A percentile compares a stretch with the other conserved stretches of the same genome.
Evolutionary conservation across 2,888 invertebrate species (phyloP).

Genomic region (Nephrotoma flavescens): DNA sequence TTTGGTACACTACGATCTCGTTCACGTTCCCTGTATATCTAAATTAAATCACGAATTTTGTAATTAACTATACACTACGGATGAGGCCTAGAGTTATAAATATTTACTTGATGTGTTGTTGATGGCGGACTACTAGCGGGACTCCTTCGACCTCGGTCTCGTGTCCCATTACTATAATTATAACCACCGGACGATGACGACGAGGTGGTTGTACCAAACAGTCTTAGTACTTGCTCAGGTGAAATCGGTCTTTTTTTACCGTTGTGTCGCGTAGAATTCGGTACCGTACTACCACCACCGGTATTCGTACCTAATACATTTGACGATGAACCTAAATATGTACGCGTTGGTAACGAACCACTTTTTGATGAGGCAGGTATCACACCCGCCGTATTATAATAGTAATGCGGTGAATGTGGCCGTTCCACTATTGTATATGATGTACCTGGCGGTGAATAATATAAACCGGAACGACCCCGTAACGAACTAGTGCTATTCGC

Average conservation of each 20-base stretch:
- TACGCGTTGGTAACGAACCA: conserved; percentile 32
- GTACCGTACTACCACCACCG: conserved; percentile 19
- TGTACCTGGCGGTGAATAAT: conserved; percentile 79
- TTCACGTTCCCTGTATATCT: conserved; percentile 44
- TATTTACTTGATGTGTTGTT: conserved; percentile 55
- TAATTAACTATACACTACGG: no score
- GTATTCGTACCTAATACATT: conserved; percentile 18
- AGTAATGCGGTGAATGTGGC: conserved; percentile 50
- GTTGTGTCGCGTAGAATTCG: conserved; percentile 33
- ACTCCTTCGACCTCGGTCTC: conserved; percentile 35
- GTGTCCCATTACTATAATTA: conserved; percentile 32
- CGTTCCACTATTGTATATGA: conserved; percentile 80
- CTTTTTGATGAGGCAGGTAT: conserved; percentile 23
- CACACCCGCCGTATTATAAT: conserved; percentile 33
- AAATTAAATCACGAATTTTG: conserved; percentile 10
- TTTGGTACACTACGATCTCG: conserved; percentile 42
- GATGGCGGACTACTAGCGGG: conserved; percentile 67
- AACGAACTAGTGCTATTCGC: conserved; percentile 31
- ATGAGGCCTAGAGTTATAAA: background rate
- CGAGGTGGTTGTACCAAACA: conserved; percentile 42
- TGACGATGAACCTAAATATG: conserved; percentile 54
- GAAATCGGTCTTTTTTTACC: conserved; percentile 68
- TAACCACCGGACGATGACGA: conserved; percentile 35
- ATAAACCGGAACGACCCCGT: conserved; percentile 52
- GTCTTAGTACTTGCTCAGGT: conserved; percentile 64